A percentile compares a stretch with the other conserved stretches of the same genome.
Evolutionary conservation across 2,113 vertebrate species (phyloP).

Genomic region (Microtus oregoni): DNA sequence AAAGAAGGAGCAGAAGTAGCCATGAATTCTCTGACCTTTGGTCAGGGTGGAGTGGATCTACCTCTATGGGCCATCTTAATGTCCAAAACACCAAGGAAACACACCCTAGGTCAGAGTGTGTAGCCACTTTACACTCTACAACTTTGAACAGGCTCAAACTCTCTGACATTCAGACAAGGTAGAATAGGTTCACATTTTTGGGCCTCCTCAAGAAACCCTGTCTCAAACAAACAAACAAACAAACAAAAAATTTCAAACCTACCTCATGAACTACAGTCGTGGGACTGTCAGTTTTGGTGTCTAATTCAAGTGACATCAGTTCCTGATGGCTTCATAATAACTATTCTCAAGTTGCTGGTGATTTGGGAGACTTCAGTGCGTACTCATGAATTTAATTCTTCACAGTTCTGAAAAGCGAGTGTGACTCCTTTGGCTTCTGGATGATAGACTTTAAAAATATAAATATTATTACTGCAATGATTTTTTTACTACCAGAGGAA

Average conservation of each 20-base stretch:
- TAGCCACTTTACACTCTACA: too few relatives aligned
- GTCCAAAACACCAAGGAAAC: too few relatives aligned
- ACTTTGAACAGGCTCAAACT: too few relatives aligned
- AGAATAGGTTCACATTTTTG: too few relatives aligned
- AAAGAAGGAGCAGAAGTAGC: too few relatives aligned
- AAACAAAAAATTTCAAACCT: neutral
- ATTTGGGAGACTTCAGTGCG: neutral
- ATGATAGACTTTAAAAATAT: neutral
- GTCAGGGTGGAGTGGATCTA: too few relatives aligned
- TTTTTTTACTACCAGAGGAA: neutral
- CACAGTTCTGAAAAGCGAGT: neutral
- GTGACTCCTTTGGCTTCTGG: neutral
- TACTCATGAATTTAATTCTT: neutral
- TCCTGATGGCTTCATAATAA: constrained; percentile 36
- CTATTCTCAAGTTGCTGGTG: neutral
- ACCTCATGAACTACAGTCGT: neutral
- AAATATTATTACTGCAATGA: constrained; percentile 2
- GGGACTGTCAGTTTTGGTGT: constrained; percentile 23
- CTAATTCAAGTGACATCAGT: constrained; percentile 45
- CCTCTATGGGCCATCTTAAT: too few relatives aligned
- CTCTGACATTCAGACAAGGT: too few relatives aligned
- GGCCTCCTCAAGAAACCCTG: neutral
- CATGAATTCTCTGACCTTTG: too few relatives aligned
- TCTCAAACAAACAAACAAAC: neutral
- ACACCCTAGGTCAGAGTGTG: too few relatives aligned